Evolutionary conservation across 2,113 vertebrate genomes (phyloP), one percentile per base, ranked within the genome.

Genomic region (Cinclus mexicanus): DNA sequence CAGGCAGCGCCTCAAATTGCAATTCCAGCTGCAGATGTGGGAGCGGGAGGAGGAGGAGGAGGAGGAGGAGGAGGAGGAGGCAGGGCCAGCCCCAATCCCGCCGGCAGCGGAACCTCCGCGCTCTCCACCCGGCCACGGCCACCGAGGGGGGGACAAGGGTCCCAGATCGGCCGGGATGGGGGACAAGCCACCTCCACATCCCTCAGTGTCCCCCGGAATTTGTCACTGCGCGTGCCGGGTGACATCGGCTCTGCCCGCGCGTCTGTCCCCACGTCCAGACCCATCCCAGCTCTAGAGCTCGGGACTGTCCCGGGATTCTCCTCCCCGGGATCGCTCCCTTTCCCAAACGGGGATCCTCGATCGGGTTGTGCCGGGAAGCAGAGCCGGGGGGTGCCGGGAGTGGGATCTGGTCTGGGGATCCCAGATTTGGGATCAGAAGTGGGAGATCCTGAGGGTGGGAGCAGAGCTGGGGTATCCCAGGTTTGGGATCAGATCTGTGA

Each of bases 11-110:
- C 87, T 96, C 95, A 91, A 89, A 96, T 96, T 94, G 93, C 95
- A 94, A 94, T 94, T 86, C 93, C 95, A 96, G 95, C 95, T 96
- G 95, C 95, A 89, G 93, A 94, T 86, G 95, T 83, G 95, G 84
- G 93, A 89, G 90, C 56, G 69, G 49, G 39, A 65, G 44, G 28
- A 86, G 94, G 59, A 89, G 93, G 83, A 94, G 93, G 81, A 90
- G 92, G 89, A 42, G 64, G 79, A 60, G 53, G 79, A 60, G 81
- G 69, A 37, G 81, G 35, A 29, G 61, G 53, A 68, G 83, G 55
- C 87, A 82, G 93, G 90, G 93, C 95, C 65, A 6, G 67, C 46
- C 46, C 46, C 93, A 31, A 70, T 10, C n/a, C 92, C 18, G 42
- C 47, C 22, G 25, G 61, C 74, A 84, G 47, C 33, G 72, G 57